These are phyloP conservation scores for Frankliniella fusca DNA, from an alignment of 2,888 invertebrate species.

Conservation along the genomic window DNA sequence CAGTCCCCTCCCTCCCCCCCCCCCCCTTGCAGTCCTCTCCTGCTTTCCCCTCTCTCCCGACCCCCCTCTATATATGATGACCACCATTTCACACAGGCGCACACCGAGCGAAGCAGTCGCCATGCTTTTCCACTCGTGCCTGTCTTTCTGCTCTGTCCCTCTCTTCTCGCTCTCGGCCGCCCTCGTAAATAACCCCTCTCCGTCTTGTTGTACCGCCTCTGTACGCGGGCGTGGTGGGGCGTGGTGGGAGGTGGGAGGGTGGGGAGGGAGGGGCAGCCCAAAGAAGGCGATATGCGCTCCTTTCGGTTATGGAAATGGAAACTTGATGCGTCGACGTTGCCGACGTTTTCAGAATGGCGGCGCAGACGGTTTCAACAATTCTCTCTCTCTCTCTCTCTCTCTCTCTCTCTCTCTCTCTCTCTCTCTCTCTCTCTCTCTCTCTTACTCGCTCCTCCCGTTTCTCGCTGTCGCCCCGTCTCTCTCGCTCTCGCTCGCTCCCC, in stretches of 20 bases:
- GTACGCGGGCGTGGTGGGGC: no score
- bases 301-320: conserved; percentile 8
- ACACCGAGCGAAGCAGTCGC: no score
- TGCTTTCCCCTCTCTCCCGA: not conserved
- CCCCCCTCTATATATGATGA: not conserved
- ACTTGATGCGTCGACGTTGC: not conserved
- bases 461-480: not conserved
- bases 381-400: not conserved
- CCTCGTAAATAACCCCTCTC: no score
- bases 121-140: not conserved
- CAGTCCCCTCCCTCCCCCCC: not conserved
- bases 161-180: not conserved
- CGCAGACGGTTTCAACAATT: not conserved
- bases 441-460: not conserved
- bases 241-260: no score
- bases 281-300: no score
- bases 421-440: not conserved
- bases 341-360: not conserved
- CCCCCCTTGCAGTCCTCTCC: not conserved
- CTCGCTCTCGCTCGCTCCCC: not conserved
- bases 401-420: not conserved
- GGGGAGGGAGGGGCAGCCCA: no score
- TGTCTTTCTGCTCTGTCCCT: not conserved
- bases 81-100: not conserved
- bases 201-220: no score